Evolutionary conservation across 2,113 vertebrate genomes (phyloP).

Genomic region (Austrofundulus limnaeus): DNA sequence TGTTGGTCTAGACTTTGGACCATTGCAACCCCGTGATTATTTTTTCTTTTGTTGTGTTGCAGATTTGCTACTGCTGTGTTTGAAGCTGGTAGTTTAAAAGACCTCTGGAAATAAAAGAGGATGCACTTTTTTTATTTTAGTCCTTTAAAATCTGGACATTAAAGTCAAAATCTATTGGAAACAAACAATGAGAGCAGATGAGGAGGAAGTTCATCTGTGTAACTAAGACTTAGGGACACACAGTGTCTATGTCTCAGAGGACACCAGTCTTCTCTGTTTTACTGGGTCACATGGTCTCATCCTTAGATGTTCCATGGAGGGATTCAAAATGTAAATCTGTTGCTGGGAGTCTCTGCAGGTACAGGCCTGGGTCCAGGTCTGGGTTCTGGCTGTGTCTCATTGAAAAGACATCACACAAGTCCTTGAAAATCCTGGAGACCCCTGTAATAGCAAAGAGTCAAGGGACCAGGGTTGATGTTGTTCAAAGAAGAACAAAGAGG

Average conservation of each 20-base stretch:
- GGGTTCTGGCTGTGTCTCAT: conserved; percentile 14
- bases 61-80: no score
- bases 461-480: conserved; percentile 20
- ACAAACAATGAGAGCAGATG: neutral
- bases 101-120: no score
- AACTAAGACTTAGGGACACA: neutral
- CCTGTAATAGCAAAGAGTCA: conserved; percentile 21
- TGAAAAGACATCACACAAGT: conserved; percentile 50
- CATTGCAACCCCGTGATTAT: no score
- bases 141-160: neutral
- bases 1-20: no score
- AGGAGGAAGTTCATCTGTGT: neutral
- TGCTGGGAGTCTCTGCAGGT: neutral
- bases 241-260: neutral
- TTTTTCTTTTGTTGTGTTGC: no score
- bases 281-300: neutral
- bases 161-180: neutral
- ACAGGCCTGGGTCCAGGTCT: neutral
- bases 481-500: conserved; percentile 13
- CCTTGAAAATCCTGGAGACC: conserved; percentile 36
- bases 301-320: neutral
- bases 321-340: neutral
- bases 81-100: no score
- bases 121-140: no score
- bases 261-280: neutral